These are phyloP conservation scores for Amia ocellicauda DNA, from an alignment of 2,113 vertebrate genomes.

Conservation along the genomic window DNA sequence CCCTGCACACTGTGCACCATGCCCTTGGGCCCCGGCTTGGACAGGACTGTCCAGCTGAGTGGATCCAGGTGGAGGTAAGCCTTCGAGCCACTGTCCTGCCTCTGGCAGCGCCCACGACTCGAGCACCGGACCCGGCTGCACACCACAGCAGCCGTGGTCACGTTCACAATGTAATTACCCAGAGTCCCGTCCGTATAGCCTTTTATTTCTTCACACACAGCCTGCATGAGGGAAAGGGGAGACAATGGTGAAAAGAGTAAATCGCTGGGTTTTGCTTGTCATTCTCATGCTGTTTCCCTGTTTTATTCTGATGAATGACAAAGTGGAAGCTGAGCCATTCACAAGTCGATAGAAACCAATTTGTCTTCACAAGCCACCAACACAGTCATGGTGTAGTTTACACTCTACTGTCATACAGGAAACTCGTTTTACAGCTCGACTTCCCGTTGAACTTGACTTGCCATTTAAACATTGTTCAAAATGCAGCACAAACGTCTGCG, in stretches of 20 bases:
- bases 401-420: no score
- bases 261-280: neutral
- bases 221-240: conserved; percentile 31
- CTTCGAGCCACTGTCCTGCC: conserved; percentile 31
- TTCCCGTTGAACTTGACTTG: no score
- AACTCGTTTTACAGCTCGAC: no score
- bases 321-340: no score
- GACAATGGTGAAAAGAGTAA: neutral
- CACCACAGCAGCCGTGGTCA: conserved; percentile 56
- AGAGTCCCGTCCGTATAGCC: conserved; percentile 56
- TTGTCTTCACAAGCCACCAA: no score
- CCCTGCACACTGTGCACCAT: conserved; percentile 39
- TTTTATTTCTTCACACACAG: conserved; percentile 47
- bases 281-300: neutral
- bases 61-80: conserved; percentile 65
- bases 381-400: neutral
- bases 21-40: conserved; percentile 26
- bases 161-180: conserved; percentile 67
- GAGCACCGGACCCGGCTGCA: conserved; percentile 62
- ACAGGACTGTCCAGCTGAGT: conserved; percentile 44
- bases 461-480: no score
- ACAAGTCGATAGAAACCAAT: neutral
- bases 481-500: no score
- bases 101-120: conserved; percentile 58
- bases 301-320: neutral